Conservation (phyloP, 1,140 invertebrate species). For the Harpegnathos saltator region DNA sequence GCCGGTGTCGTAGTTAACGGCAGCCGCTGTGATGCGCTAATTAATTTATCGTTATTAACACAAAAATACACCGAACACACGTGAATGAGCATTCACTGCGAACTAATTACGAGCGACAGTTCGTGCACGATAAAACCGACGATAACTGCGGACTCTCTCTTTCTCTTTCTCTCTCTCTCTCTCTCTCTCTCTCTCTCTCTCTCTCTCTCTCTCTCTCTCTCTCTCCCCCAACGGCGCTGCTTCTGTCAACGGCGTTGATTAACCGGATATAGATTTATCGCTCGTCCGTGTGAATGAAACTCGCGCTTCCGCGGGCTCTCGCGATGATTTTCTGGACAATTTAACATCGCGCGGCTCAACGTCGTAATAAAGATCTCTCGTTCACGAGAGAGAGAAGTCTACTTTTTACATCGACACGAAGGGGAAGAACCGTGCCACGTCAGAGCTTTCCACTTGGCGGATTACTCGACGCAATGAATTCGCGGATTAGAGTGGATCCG, state of each 20-base stretch:
- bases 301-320: not conserved
- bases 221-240: not conserved
- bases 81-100: no score
- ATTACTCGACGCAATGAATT: constrained; percentile 21
- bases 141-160: constrained; percentile 15
- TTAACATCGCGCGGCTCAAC: not conserved
- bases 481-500: constrained; percentile 7
- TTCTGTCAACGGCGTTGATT: no score
- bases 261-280: constrained; percentile 1
- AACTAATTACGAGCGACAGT: not conserved
- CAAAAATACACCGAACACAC: no score
- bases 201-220: no score
- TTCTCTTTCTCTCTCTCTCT: no score
- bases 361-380: constrained; percentile 1
- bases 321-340: not conserved
- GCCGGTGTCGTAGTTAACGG: no score
- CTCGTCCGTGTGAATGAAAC: not conserved
- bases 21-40: no score
- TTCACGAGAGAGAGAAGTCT: not conserved
- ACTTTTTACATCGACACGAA: not conserved
- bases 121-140: not conserved
- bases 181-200: no score
- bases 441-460: constrained; percentile 15
- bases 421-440: not conserved
- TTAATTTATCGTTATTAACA: no score